A percentile compares a stretch with the other conserved stretches of the same genome.
Evolutionary conservation across 2,797 vertebrate species (phyloP).

Genomic region (Anguilla pacifica): DNA sequence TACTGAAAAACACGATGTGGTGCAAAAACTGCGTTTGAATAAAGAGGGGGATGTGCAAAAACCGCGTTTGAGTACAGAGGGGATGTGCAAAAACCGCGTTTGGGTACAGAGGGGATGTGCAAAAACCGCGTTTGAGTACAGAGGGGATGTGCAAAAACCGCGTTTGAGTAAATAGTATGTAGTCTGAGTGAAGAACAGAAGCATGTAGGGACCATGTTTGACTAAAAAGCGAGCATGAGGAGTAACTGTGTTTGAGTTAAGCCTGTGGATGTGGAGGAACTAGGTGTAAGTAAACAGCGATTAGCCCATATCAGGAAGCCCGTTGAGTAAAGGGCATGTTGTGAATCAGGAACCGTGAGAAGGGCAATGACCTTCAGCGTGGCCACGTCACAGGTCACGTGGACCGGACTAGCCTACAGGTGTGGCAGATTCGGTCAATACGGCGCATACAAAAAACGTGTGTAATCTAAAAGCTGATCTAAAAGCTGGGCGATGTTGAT

Average conservation of each 20-base stretch:
- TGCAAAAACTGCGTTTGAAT: background rate
- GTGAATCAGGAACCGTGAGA: constrained; percentile 2
- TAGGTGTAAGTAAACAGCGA: background rate
- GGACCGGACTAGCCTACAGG: background rate
- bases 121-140: background rate
- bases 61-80: background rate
- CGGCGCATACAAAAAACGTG: too few species aligned
- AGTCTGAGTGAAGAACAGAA: background rate
- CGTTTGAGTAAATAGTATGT: background rate
- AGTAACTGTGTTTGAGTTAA: background rate
- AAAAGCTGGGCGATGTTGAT: background rate
- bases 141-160: too few species aligned
- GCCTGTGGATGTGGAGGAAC: background rate
- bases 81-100: background rate
- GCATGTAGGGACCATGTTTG: background rate
- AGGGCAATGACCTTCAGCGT: constrained; percentile 9
- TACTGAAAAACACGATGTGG: background rate
- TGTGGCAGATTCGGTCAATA: background rate
- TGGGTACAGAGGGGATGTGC: background rate
- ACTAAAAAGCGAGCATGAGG: background rate
- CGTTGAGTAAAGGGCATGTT: background rate
- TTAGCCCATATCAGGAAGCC: too few species aligned
- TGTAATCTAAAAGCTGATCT: background rate
- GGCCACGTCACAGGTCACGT: background rate
- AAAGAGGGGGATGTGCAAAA: background rate